Evolutionary conservation across 2,888 invertebrate species (phyloP).

Genomic region (Scaptodrosophila latifasciaeformis): DNA sequence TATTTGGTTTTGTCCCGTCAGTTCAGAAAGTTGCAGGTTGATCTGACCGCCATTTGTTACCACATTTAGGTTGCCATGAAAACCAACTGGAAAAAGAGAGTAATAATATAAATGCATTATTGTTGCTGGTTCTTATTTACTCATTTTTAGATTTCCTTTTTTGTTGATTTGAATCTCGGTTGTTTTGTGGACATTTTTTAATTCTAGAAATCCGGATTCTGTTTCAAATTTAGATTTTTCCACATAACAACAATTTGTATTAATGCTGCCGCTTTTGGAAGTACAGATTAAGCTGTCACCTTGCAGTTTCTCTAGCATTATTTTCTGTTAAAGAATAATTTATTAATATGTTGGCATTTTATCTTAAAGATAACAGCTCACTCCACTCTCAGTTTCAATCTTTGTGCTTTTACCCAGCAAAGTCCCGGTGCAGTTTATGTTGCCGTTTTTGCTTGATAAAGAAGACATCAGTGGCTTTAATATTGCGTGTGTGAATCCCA

Average conservation of each 20-base stretch:
- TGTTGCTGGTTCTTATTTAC: constrained; percentile 43
- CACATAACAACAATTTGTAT: constrained; percentile 70
- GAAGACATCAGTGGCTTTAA: constrained; percentile 58
- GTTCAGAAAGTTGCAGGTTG: constrained; percentile 71
- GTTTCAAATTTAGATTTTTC: constrained; percentile 71
- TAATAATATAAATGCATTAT: not conserved
- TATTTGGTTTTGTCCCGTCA: constrained; percentile 66
- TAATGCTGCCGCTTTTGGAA: constrained; percentile 64
- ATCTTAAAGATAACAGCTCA: constrained; percentile 16
- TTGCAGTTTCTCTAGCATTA: constrained; percentile 69
- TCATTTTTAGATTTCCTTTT: constrained; percentile 70
- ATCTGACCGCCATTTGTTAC: constrained; percentile 66
- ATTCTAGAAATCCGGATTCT: constrained; percentile 59
- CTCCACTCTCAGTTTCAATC: constrained; percentile 53
- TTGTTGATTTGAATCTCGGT: constrained; percentile 62
- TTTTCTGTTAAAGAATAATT: too few relatives aligned
- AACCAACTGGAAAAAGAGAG: constrained; percentile 59
- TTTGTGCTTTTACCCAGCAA: constrained; percentile 60
- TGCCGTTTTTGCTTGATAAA: constrained; percentile 60
- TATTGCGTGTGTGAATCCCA: constrained; percentile 62
- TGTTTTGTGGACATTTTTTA: constrained; percentile 72
- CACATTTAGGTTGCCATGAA: constrained; percentile 71
- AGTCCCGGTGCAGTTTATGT: constrained; percentile 64
- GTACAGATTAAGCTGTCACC: constrained; percentile 67
- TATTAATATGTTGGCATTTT: not conserved